Percentiles rank a stretch among this genome's conserved stretches.
These are phyloP conservation scores for Psilopsiagon aurifrons DNA, from an alignment of 2,113 vertebrate genomes.

Conservation along the genomic window DNA sequence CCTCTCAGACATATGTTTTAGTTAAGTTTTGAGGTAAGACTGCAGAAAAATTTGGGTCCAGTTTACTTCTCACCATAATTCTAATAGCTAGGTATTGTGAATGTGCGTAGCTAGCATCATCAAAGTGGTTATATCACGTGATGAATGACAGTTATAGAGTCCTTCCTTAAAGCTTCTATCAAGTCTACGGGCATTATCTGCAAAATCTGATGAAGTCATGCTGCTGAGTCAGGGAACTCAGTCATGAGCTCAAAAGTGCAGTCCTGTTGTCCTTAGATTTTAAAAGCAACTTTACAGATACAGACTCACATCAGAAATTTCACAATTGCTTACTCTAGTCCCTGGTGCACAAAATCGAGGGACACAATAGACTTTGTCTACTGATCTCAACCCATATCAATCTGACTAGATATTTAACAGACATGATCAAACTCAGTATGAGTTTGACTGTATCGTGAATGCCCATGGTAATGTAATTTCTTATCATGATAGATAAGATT, in stretches of 20 bases:
- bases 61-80: not conserved
- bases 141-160: not conserved
- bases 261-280: not conserved
- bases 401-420: not conserved
- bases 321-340: not conserved
- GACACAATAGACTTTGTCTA: not conserved
- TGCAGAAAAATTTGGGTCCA: not conserved
- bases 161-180: not conserved
- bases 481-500: not conserved
- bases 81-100: not conserved
- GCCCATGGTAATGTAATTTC: not conserved
- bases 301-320: not conserved
- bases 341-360: not conserved
- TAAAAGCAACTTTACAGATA: not conserved
- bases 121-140: not conserved
- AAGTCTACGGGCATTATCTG: not conserved
- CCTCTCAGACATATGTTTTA: not conserved
- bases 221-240: not conserved
- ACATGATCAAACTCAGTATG: not conserved
- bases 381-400: not conserved
- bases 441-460: not conserved
- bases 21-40: not conserved
- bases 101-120: not conserved
- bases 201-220: not conserved
- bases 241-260: not conserved